These are phyloP conservation scores for Petrolisthes manimaculis DNA, from an alignment of 2,888 invertebrate genomes.

Conservation along the genomic window DNA sequence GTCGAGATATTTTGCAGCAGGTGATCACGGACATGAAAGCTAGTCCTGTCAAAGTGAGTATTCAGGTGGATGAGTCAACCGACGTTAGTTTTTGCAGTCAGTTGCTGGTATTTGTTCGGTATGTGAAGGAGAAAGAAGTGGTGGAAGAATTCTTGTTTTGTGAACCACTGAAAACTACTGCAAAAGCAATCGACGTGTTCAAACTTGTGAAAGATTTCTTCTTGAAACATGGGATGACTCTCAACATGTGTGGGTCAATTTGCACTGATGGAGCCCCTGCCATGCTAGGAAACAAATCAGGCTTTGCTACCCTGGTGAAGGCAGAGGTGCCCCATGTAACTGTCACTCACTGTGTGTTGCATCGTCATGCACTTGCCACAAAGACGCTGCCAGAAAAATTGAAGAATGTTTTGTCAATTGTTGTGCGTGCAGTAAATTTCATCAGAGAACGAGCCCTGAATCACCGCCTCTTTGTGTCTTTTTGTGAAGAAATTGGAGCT, in stretches of 20 bases:
- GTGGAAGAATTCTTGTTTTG: constrained; percentile 47
- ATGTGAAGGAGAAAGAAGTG: constrained; percentile 30
- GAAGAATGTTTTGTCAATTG: constrained; percentile 33
- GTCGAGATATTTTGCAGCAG: constrained; percentile 27
- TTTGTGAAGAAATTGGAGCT: constrained; percentile 64
- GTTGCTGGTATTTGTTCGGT: constrained; percentile 26
- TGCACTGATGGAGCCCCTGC: constrained; percentile 24
- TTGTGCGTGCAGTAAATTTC: constrained; percentile 57
- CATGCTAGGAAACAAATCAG: constrained; percentile 37
- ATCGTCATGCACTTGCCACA: constrained; percentile 51
- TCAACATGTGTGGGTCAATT: constrained; percentile 29
- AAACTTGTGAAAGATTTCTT: constrained; percentile 34
- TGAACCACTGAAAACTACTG: constrained; percentile 28
- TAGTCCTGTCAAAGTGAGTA: constrained; percentile 9
- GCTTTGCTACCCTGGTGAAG: constrained; percentile 51
- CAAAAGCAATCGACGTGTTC: constrained; percentile 34
- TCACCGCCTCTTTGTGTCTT: constrained; percentile 58
- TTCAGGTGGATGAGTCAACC: constrained; percentile 31
- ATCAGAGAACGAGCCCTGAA: constrained; percentile 62
- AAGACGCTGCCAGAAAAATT: constrained; percentile 2
- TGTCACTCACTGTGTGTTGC: constrained; percentile 48
- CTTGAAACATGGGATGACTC: constrained; percentile 22
- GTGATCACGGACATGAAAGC: no score
- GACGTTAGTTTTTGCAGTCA: constrained; percentile 27
- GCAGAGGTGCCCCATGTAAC: constrained; percentile 41